A percentile compares a stretch with the other conserved stretches of the same genome.
Conservation (phyloP, 2,888 invertebrate species). For the Platypus cylindrus region DNA sequence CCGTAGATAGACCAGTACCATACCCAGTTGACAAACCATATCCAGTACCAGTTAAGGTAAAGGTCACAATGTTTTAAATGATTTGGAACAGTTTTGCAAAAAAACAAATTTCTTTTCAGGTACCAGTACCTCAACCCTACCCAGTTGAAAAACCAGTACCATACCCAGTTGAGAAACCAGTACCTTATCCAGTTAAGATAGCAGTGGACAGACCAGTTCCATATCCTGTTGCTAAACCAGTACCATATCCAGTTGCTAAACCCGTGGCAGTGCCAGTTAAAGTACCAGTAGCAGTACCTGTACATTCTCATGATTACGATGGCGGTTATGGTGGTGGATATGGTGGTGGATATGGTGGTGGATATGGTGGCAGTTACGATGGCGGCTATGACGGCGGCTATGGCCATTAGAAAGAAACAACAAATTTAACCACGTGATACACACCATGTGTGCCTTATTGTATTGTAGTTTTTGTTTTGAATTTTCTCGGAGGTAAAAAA, state of each 20-base stretch:
- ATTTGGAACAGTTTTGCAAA: too few relatives aligned
- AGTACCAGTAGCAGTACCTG: conserved; percentile 39
- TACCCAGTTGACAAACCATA: conserved; percentile 52
- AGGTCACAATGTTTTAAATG: too few relatives aligned
- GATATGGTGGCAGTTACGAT: conserved; percentile 21
- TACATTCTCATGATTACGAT: conserved; percentile 18
- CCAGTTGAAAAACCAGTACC: conserved; percentile 52
- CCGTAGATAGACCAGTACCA: conserved; percentile 40
- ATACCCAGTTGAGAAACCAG: conserved; percentile 48
- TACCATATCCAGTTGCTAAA: conserved; percentile 52
- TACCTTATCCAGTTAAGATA: conserved; percentile 44
- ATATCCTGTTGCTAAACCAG: conserved; percentile 52
- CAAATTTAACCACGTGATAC: conserved; percentile 17
- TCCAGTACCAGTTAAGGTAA: conserved; percentile 47
- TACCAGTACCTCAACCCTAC: conserved; percentile 55
- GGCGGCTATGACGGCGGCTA: conserved; percentile 21
- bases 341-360: conserved; percentile 19
- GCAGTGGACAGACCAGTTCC: conserved; percentile 38
- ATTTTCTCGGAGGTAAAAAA: conserved; percentile 2
- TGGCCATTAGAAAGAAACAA: conserved; percentile 14
- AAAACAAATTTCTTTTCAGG: conserved; percentile 5
- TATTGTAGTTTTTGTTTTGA: conserved; percentile 7
- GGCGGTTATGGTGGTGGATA: conserved; percentile 21
- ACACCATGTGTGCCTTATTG: conserved; percentile 25
- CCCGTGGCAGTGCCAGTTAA: conserved; percentile 52